Percentiles rank a stretch among this genome's conserved stretches.
Conservation (phyloP, 2,797 vertebrate genomes). For the Fistularia tabacaria region DNA sequence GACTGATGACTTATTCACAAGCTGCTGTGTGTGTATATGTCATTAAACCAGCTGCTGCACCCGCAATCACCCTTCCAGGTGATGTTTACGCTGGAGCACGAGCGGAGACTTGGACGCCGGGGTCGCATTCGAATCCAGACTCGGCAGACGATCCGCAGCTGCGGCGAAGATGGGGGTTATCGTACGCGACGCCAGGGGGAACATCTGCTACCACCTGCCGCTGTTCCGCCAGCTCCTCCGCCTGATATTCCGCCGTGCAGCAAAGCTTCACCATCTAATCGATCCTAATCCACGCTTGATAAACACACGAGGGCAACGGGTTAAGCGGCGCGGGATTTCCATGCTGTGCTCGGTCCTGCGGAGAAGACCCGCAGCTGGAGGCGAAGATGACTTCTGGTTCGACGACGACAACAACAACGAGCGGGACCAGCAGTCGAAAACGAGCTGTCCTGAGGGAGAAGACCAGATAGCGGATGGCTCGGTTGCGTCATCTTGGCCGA, state of each 20-base stretch:
- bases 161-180: constrained; percentile 35
- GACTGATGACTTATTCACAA: constrained; percentile 72
- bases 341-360: too few species aligned
- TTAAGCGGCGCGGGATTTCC: constrained; percentile 9
- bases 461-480: too few species aligned
- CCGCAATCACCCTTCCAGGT: constrained; percentile 36
- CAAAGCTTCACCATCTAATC: constrained; percentile 49
- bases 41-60: constrained; percentile 65
- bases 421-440: too few species aligned
- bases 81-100: constrained; percentile 4
- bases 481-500: too few species aligned
- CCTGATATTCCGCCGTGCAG: constrained; percentile 14
- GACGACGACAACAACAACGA: too few species aligned
- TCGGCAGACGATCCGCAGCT: constrained; percentile 25
- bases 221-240: constrained; percentile 21
- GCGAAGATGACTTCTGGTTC: too few species aligned
- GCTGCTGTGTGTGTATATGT: constrained; percentile 50
- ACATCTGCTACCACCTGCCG: constrained; percentile 50
- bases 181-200: constrained; percentile 42
- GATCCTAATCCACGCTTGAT: constrained; percentile 46
- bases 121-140: constrained; percentile 31
- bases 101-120: constrained; percentile 9
- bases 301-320: constrained; percentile 32
- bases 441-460: too few species aligned
- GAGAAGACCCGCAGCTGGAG: too few species aligned